Evolutionary conservation across 2,113 vertebrate species (phyloP), one percentile per base, ranked within the genome.

Genomic region (Typhlomys cinereus): DNA sequence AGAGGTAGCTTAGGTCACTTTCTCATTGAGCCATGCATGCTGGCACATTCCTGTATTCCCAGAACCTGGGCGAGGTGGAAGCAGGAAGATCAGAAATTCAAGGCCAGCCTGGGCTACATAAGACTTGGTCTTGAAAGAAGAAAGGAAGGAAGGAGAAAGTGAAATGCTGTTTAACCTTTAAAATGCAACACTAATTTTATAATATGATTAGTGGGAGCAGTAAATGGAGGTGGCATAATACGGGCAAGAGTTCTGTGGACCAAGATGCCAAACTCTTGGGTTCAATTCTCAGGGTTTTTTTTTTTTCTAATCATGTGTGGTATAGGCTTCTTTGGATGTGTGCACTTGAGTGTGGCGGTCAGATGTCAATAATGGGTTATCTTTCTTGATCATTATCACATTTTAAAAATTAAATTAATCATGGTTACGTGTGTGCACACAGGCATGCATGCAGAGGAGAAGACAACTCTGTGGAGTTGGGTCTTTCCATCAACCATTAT

Each of bases 261-360:
- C 31, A n/a, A 31, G 4, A 3, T 66, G 83, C n/a, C 52, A 82
- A 50, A 74, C 4, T 89, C 12, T 27, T 48, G 29, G 44, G n/a
- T 75, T 90, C 83, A 90, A 76, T 90, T 89, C 48, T 46, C 31
- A 88, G 73, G n/a, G n/a, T n/a, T n/a, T n/a, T n/a, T n/a, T n/a
- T n/a, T n/a, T n/a, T n/a, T n/a, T n/a, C n/a, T n/a, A n/a, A n/a
- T n/a, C n/a, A n/a, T n/a, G n/a, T n/a, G n/a, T n/a, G n/a, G n/a
- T n/a, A n/a, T n/a, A n/a, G n/a, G n/a, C n/a, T n/a, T n/a, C n/a
- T n/a, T n/a, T n/a, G n/a, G n/a, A n/a, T n/a, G n/a, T n/a, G n/a
- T n/a, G n/a, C n/a, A n/a, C n/a, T n/a, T n/a, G n/a, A n/a, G n/a
- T n/a, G n/a, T n/a, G n/a, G n/a, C n/a, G n/a, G n/a, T n/a, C n/a